Percentiles rank a stretch among this genome's conserved stretches.
phyloP scores from a whole-genome alignment of 2,113 vertebrate genomes.

The Marmota monax region DNA sequence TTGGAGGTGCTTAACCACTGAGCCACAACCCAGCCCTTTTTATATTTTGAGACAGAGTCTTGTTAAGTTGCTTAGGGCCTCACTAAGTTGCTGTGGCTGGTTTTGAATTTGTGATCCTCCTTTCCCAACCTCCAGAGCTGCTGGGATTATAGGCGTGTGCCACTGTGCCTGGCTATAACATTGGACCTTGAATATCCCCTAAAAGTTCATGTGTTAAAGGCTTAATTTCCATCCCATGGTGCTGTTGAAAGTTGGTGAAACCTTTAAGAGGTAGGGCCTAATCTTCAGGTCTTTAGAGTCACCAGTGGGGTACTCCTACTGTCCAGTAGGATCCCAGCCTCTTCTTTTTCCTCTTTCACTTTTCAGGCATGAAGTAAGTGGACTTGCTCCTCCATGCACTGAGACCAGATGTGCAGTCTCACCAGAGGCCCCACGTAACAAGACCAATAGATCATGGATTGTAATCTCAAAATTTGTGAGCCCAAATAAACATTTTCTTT shows the following conservation, averaged over 20 bases:
- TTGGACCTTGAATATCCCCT: neutral
- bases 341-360: neutral
- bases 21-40: too few species aligned
- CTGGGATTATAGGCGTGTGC: too few species aligned
- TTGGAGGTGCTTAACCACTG: too few species aligned
- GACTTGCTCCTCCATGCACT: neutral
- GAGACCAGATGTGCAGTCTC: neutral
- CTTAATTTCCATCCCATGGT: neutral
- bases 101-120: too few species aligned
- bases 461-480: neutral
- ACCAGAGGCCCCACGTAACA: neutral
- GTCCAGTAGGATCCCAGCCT: neutral
- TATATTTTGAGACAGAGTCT: too few species aligned
- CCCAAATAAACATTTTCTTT: neutral
- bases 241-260: neutral
- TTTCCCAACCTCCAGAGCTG: too few species aligned
- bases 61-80: too few species aligned
- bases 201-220: neutral
- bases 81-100: too few species aligned
- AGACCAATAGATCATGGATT: too few species aligned
- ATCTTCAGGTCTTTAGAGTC: neutral
- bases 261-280: neutral
- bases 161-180: too few species aligned
- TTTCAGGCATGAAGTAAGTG: too few species aligned
- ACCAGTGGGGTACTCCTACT: too few species aligned